A percentile compares a stretch with the other conserved stretches of the same genome.
phyloP scores from a whole-genome alignment of 2,113 vertebrate genomes.

The Phalacrocorax brasilianus region DNA sequence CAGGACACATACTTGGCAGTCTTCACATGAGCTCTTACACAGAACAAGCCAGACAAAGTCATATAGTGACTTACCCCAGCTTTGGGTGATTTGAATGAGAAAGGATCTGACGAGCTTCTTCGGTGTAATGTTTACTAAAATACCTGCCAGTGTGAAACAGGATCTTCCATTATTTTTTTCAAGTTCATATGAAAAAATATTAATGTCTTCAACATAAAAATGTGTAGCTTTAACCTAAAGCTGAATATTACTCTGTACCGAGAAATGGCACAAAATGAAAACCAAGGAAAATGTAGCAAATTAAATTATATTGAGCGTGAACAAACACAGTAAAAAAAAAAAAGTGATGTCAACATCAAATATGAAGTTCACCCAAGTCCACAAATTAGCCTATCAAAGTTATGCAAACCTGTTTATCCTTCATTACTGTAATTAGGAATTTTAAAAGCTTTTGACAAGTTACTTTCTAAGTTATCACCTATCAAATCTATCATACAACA shows the following conservation, averaged over 20 bases:
- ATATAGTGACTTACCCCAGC: conserved; percentile 82
- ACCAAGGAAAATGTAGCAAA: not conserved
- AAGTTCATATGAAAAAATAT: not conserved
- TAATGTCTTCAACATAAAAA: not conserved
- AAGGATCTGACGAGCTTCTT: conserved; percentile 85
- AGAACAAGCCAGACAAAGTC: not conserved
- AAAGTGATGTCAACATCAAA: not conserved
- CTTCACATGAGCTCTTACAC: not conserved
- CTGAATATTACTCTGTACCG: not conserved
- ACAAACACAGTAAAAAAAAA: not conserved
- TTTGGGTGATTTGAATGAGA: conserved; percentile 92
- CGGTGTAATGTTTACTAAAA: conserved; percentile 91
- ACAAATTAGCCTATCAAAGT: not conserved
- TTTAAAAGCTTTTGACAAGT: not conserved
- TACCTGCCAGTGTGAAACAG: conserved; percentile 74
- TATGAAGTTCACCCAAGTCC: not conserved
- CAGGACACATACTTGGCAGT: not conserved
- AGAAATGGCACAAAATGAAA: not conserved
- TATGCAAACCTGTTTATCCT: not conserved
- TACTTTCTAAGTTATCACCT: not conserved
- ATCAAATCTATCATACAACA: not conserved
- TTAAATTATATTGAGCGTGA: not conserved
- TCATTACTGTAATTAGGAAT: not conserved
- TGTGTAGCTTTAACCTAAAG: not conserved
- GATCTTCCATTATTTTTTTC: not conserved